A percentile compares a stretch with the other conserved stretches of the same genome.
Conservation (phyloP, 1,140 invertebrate species). For the Diprion similis region DNA sequence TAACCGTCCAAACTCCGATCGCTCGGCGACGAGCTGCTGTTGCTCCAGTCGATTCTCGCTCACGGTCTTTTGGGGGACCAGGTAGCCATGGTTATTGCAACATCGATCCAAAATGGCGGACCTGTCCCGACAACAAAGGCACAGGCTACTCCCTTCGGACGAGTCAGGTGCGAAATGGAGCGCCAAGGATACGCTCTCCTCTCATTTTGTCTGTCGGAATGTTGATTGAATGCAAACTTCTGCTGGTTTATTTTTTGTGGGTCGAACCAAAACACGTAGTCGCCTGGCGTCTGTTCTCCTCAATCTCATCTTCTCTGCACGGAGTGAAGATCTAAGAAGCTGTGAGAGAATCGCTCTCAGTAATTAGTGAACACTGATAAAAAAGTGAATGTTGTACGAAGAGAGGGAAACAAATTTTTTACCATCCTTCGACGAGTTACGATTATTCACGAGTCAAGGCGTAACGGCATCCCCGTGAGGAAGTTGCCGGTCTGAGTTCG, state of each 20-base stretch:
- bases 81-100: conserved; percentile 37
- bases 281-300: neutral
- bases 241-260: neutral
- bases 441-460: no score
- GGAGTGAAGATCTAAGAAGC: no score
- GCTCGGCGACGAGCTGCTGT: no score
- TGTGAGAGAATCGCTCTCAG: no score
- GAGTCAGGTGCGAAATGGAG: neutral
- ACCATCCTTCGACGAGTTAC: no score
- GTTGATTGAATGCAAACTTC: conserved; percentile 11
- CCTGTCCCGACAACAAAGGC: conserved; percentile 9
- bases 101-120: conserved; percentile 34
- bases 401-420: no score
- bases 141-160: neutral
- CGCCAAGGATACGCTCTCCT: neutral
- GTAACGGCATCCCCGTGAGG: neutral
- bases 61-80: conserved; percentile 14
- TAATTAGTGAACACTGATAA: no score
- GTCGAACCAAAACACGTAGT: neutral
- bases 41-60: no score
- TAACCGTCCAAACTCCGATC: no score
- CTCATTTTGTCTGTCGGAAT: neutral
- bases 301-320: no score
- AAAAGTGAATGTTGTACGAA: no score
- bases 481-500: neutral